Percentiles rank a stretch among this genome's conserved stretches.
phyloP scores from a whole-genome alignment of 2,797 vertebrate genomes.

The Tapera naevia region DNA sequence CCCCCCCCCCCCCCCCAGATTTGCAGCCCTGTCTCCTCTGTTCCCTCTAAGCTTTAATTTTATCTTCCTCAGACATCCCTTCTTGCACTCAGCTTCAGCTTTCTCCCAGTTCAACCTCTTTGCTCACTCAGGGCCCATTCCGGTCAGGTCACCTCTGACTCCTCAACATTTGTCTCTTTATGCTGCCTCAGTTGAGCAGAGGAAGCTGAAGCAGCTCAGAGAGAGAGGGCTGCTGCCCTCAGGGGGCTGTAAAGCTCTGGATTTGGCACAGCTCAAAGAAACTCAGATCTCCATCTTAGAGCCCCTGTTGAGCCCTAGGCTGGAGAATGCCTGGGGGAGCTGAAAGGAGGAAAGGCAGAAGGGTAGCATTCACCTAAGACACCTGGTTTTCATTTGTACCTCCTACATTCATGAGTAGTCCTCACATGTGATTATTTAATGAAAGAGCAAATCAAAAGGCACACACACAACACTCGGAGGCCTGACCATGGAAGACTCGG shows the following conservation, averaged over 20 bases:
- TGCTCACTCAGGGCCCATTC: not conserved
- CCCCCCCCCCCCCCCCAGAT: too few species aligned
- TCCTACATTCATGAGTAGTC: not conserved
- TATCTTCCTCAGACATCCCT: not conserved
- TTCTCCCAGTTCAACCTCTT: not conserved
- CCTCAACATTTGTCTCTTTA: not conserved
- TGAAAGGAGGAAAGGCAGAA: not conserved
- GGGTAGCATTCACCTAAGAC: not conserved
- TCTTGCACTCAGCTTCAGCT: not conserved
- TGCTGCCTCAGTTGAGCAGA: not conserved
- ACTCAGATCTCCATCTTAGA: not conserved
- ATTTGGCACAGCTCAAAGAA: not conserved
- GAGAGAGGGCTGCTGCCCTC: not conserved
- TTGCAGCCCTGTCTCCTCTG: not conserved
- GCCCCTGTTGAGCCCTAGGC: not conserved
- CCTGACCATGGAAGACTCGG: not conserved
- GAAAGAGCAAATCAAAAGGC: not conserved
- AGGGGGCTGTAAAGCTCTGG: not conserved
- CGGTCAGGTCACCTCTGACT: not conserved
- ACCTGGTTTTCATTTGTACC: not conserved
- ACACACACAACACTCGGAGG: accelerated
- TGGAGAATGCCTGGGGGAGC: not conserved
- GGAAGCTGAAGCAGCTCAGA: not conserved
- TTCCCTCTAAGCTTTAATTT: not conserved
- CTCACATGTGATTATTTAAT: not conserved